These are phyloP conservation scores for Zygaena filipendulae DNA, from an alignment of 2,888 invertebrate genomes.

Conservation along the genomic window DNA sequence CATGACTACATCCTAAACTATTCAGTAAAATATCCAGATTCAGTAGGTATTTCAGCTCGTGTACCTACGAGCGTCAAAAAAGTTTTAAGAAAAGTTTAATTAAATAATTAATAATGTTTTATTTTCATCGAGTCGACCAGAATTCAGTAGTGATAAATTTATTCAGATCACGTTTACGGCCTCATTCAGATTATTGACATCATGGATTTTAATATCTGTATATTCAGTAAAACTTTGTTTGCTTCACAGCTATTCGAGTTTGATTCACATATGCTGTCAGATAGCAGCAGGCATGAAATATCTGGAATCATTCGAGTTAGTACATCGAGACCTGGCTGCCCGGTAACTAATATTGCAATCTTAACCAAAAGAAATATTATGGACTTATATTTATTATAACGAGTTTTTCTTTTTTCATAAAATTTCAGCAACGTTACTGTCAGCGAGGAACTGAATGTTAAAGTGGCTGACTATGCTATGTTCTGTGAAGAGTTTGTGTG, in stretches of 20 bases:
- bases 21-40: no score
- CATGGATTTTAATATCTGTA: no score
- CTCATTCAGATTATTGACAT: no score
- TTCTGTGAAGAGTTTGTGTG: conserved; percentile 81
- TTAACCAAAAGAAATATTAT: not conserved
- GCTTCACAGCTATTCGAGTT: conserved; percentile 79
- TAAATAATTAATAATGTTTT: no score
- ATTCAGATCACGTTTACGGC: no score
- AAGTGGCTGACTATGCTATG: conserved; percentile 88
- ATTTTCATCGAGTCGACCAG: no score
- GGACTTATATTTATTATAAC: not conserved
- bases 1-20: no score
- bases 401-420: not conserved
- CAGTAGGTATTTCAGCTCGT: no score
- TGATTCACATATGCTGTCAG: conserved; percentile 88
- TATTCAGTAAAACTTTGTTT: no score
- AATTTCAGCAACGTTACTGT: conserved; percentile 84
- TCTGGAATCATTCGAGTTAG: conserved; percentile 88
- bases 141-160: no score
- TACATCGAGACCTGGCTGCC: conserved; percentile 90
- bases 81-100: no score
- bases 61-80: no score
- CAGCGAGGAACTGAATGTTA: conserved; percentile 80
- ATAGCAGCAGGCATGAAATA: conserved; percentile 95
- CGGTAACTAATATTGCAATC: conserved; percentile 57